A percentile compares a stretch with the other conserved stretches of the same genome.
Evolutionary conservation across 2,113 vertebrate species (phyloP).

Genomic region (Bungarus multicinctus): DNA sequence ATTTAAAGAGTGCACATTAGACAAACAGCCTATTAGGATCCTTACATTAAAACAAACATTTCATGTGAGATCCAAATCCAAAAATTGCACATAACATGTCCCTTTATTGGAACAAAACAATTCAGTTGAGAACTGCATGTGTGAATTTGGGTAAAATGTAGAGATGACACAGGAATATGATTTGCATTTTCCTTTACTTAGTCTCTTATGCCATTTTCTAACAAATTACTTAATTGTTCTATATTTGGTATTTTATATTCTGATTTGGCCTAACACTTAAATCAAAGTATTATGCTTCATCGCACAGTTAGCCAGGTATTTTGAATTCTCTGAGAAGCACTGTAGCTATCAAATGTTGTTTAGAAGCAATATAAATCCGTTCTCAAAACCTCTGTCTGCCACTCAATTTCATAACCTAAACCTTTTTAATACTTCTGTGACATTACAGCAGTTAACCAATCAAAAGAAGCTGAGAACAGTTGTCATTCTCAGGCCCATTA

Average conservation of each 20-base stretch:
- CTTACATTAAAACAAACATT: not conserved
- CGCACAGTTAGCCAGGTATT: not conserved
- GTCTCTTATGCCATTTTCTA: not conserved
- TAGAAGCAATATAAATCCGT: not conserved
- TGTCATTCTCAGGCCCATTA: not conserved
- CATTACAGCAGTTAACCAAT: not conserved
- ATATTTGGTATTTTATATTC: not conserved
- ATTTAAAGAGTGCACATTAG: not conserved
- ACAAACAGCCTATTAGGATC: not conserved
- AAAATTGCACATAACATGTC: not conserved
- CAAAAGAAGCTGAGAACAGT: not conserved
- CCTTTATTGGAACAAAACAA: not conserved
- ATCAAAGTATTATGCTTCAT: not conserved
- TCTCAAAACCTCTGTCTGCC: not conserved
- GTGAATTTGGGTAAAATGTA: not conserved
- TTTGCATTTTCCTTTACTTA: not conserved
- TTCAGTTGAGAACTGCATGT: not conserved
- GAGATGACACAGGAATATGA: not conserved
- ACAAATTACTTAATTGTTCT: not conserved
- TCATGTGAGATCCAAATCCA: not conserved
- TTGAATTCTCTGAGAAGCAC: not conserved
- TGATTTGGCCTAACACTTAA: not conserved
- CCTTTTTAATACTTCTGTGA: not conserved
- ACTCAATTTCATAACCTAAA: not conserved
- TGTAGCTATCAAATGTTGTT: not conserved